phyloP scores from a whole-genome alignment of 2,797 vertebrate genomes.

The Megaceryle alcyon region DNA sequence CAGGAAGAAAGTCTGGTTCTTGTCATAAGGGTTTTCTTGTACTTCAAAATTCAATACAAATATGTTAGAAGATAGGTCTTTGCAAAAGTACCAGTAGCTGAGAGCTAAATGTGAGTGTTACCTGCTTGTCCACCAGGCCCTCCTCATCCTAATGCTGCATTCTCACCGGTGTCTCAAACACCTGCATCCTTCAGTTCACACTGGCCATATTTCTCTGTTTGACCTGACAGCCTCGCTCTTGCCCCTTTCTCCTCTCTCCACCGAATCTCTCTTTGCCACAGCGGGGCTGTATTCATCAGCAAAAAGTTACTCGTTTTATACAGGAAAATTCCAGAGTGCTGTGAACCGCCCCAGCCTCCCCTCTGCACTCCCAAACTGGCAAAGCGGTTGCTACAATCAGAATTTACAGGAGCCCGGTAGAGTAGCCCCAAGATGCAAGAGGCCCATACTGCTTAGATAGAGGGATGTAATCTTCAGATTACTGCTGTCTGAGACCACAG shows the following conservation, averaged over 20 bases:
- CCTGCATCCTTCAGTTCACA: background rate
- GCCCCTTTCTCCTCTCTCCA: background rate
- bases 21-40: background rate
- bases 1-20: background rate
- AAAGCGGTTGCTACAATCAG: background rate
- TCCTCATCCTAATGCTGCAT: background rate
- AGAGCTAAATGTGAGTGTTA: background rate
- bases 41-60: constrained; percentile 16
- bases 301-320: background rate
- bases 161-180: background rate
- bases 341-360: background rate
- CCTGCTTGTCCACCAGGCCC: background rate
- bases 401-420: background rate
- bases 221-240: background rate
- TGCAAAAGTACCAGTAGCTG: background rate
- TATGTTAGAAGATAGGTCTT: background rate
- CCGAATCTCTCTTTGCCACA: background rate
- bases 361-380: background rate
- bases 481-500: background rate
- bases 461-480: background rate
- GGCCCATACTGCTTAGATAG: background rate
- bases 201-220: background rate
- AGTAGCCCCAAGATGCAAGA: background rate
- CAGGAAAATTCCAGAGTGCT: background rate
- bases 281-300: background rate